phyloP scores from a whole-genome alignment of 2,888 invertebrate species.

The Drosophila sordidula region DNA sequence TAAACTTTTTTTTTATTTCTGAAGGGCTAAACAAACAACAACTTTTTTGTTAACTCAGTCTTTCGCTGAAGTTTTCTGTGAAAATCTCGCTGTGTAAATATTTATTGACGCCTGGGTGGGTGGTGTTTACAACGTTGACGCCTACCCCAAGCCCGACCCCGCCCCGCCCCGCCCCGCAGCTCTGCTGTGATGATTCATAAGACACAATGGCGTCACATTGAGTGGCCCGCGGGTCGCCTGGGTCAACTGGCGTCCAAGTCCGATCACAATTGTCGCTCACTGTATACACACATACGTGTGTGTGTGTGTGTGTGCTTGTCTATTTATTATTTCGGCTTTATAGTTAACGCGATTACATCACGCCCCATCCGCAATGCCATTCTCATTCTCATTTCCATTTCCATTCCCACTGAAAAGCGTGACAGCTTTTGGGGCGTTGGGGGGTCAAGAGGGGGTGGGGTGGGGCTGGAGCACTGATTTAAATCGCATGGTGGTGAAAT shows the following conservation, averaged over 20 bases:
- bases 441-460: neutral
- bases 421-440: too few relatives aligned
- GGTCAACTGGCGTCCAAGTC: conserved; percentile 60
- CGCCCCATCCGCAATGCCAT: conserved; percentile 51
- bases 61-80: too few relatives aligned
- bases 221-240: conserved; percentile 56
- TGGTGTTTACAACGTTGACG: conserved; percentile 1
- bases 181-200: conserved; percentile 43
- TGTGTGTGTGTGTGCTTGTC: conserved; percentile 5
- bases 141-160: neutral
- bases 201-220: conserved; percentile 69
- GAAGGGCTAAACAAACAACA: too few relatives aligned
- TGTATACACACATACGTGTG: conserved; percentile 14
- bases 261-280: conserved; percentile 55
- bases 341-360: conserved; percentile 74
- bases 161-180: neutral
- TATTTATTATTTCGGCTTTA: conserved; percentile 46
- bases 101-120: conserved; percentile 10
- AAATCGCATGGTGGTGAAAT: conserved; percentile 57
- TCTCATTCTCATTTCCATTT: conserved; percentile 21
- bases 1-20: too few relatives aligned
- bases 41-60: too few relatives aligned
- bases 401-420: conserved; percentile 12
- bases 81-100: too few relatives aligned
- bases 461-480: conserved; percentile 20